Conservation (phyloP, 2,113 vertebrate genomes). For the Pyxicephalus adspersus region DNA sequence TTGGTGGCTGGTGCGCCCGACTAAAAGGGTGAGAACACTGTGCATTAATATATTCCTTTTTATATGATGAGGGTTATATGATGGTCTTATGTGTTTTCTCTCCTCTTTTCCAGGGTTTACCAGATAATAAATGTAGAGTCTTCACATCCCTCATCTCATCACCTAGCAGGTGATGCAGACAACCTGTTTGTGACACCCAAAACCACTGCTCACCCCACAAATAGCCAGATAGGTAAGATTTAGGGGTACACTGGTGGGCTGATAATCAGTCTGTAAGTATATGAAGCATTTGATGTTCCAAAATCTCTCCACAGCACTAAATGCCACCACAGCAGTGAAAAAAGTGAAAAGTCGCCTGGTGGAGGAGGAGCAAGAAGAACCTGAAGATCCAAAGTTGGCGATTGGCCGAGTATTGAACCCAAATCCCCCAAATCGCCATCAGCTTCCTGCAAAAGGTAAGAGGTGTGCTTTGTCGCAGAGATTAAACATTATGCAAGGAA, state of each 20-base stretch:
- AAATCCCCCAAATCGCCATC: conserved; percentile 66
- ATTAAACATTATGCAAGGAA: too few relatives aligned
- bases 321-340: conserved; percentile 78
- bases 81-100: not conserved
- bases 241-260: not conserved
- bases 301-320: conserved; percentile 74
- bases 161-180: conserved; percentile 59
- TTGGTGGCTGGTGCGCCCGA: too few relatives aligned
- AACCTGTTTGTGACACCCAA: conserved; percentile 59
- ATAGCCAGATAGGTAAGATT: conserved; percentile 71
- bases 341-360: conserved; percentile 69
- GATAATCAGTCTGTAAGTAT: not conserved
- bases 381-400: conserved; percentile 44
- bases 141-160: not conserved
- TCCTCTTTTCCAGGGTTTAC: not conserved
- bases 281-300: not conserved
- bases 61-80: too few relatives aligned
- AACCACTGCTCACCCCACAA: conserved; percentile 58
- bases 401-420: conserved; percentile 81
- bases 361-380: conserved; percentile 58
- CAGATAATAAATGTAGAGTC: conserved; percentile 9
- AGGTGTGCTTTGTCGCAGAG: not conserved
- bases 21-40: too few relatives aligned
- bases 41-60: too few relatives aligned
- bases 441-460: conserved; percentile 70